Conservation (phyloP, 2,113 vertebrate species). For the Morone chrysops region DNA sequence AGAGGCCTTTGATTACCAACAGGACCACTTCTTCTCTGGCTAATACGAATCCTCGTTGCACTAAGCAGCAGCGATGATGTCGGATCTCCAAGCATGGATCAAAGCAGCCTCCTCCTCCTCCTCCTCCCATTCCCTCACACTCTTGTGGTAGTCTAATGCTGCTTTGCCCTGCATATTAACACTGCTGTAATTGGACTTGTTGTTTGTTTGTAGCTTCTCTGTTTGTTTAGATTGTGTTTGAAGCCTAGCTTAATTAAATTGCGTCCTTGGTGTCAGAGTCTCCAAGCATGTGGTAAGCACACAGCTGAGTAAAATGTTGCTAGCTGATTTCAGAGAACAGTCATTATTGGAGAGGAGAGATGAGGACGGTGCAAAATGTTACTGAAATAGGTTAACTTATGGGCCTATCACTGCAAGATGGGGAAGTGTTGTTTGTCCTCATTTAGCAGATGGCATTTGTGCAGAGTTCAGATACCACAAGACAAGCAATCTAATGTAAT, state of each 20-base stretch:
- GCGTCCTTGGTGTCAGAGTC: conserved; percentile 62
- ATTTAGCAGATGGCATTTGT: conserved; percentile 1
- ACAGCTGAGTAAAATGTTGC: conserved; percentile 15
- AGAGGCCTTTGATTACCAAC: conserved; percentile 51
- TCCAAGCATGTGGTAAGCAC: conserved; percentile 31
- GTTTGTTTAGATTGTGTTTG: conserved; percentile 77
- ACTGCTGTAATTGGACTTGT: conserved; percentile 74
- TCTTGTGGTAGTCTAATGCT: conserved; percentile 47
- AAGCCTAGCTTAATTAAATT: conserved; percentile 75
- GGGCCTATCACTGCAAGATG: background rate
- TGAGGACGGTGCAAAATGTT: conserved; percentile 5
- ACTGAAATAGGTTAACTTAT: conserved; percentile 10
- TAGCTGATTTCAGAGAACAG: conserved; percentile 28
- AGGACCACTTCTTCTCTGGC: conserved; percentile 23
- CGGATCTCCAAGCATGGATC: conserved; percentile 61
- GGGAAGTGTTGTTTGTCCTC: conserved; percentile 10
- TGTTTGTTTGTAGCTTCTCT: conserved; percentile 73
- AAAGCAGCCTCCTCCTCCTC: conserved; percentile 58
- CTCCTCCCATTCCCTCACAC: conserved; percentile 43
- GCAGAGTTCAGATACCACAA: background rate
- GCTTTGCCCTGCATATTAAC: conserved; percentile 74
- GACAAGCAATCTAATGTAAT: conserved; percentile 2
- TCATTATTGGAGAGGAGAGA: background rate
- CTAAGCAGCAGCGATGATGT: conserved; percentile 42
- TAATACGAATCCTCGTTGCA: conserved; percentile 48